Conservation (phyloP, 2,888 invertebrate genomes). For the Tetropium fuscum region DNA sequence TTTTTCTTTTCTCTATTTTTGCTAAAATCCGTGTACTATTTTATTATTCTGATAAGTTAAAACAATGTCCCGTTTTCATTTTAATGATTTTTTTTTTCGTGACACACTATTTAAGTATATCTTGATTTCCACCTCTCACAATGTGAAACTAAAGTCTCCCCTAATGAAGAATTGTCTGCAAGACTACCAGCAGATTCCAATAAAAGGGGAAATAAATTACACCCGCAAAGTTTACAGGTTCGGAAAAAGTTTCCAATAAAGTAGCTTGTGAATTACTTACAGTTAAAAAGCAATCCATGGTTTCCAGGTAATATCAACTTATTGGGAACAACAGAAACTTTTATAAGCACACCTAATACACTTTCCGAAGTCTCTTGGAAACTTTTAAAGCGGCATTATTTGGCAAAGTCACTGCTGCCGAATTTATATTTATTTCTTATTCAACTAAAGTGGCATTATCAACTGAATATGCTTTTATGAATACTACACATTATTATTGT, state of each 20-base stretch:
- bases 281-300: not conserved
- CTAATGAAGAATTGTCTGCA: not conserved
- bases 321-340: slow-evolving; percentile 4
- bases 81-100: no score
- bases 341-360: slow-evolving; percentile 12
- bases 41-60: no score
- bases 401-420: not conserved
- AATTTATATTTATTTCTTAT: no score
- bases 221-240: not conserved
- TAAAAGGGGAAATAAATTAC: slow-evolving; percentile 4
- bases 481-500: no score
- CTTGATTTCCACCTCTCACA: no score
- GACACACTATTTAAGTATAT: no score
- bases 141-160: no score
- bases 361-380: not conserved
- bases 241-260: not conserved
- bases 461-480: no score
- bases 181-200: not conserved
- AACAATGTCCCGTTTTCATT: no score
- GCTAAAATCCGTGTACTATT: no score
- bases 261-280: slow-evolving; percentile 6
- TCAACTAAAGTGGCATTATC: no score
- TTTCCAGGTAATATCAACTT: slow-evolving; percentile 3
- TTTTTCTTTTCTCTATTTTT: no score
- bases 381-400: slow-evolving; percentile 1